A percentile compares a stretch with the other conserved stretches of the same genome.
These are phyloP conservation scores for Trichonephila clavata DNA, from an alignment of 1,140 invertebrate species.

Conservation along the genomic window DNA sequence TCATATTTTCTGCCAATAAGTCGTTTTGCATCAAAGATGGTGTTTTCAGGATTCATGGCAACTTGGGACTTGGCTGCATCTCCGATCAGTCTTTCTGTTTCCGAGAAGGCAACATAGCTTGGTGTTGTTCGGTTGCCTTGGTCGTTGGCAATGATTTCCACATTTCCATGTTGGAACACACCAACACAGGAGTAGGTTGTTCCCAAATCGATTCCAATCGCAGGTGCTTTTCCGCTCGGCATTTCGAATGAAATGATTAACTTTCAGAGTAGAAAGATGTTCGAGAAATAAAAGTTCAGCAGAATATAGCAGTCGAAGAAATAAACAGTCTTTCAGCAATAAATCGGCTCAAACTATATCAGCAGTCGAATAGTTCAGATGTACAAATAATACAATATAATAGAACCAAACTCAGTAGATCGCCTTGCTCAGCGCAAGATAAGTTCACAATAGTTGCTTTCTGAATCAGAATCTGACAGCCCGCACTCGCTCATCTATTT, in stretches of 20 bases:
- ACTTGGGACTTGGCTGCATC: no score
- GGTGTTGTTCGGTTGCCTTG: slow-evolving; percentile 81
- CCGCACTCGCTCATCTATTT: background rate
- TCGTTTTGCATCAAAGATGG: no score
- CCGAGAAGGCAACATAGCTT: no score
- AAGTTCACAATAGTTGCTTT: no score
- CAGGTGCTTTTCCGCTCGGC: slow-evolving; percentile 79
- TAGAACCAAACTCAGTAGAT: background rate
- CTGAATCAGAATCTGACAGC: background rate
- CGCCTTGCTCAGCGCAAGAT: background rate
- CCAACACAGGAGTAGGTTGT: slow-evolving; percentile 80
- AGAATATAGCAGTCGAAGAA: no score
- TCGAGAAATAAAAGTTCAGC: background rate
- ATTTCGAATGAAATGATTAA: slow-evolving; percentile 80
- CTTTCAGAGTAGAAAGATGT: background rate
- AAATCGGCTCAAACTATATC: background rate
- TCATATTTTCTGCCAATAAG: no score
- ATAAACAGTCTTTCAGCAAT: background rate
- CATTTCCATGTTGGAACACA: slow-evolving; percentile 82
- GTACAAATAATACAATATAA: no score
- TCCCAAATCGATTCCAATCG: no score
- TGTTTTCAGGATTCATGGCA: no score
- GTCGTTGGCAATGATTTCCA: slow-evolving; percentile 89
- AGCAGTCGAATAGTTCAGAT: no score
- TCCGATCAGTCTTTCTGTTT: no score